These are phyloP conservation scores for Bettongia penicillata DNA, from an alignment of 2,113 vertebrate species.

Conservation along the genomic window DNA sequence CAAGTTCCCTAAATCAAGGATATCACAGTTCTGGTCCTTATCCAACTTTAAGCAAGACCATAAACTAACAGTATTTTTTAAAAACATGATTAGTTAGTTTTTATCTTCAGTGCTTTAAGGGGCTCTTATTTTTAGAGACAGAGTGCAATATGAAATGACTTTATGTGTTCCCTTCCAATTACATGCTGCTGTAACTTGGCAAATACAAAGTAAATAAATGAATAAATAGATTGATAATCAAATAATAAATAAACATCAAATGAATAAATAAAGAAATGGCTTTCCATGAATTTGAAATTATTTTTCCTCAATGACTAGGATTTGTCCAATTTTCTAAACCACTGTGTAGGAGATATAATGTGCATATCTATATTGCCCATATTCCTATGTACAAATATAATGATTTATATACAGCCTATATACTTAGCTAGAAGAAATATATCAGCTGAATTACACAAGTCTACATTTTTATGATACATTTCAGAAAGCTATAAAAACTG, in stretches of 20 bases:
- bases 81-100: neutral
- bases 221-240: too few species aligned
- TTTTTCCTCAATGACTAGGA: neutral
- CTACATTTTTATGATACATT: slow-evolving; percentile 59
- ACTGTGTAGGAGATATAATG: slow-evolving; percentile 38
- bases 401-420: slow-evolving; percentile 55
- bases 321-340: neutral
- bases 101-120: neutral
- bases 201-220: neutral
- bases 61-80: neutral
- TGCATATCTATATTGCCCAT: slow-evolving; percentile 41
- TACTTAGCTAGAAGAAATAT: slow-evolving; percentile 51
- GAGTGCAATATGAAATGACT: neutral
- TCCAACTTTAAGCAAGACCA: neutral
- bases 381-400: slow-evolving; percentile 25
- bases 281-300: neutral
- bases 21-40: neutral
- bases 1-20: neutral
- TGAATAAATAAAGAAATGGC: neutral
- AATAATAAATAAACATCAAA: too few species aligned
- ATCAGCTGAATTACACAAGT: slow-evolving; percentile 58
- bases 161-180: neutral
- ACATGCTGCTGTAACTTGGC: neutral
- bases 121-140: neutral
- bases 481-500: slow-evolving; percentile 62